Evolutionary conservation across 2,888 invertebrate genomes (phyloP), one percentile per base, ranked within the genome.

Genomic region (Unio pictorum): DNA sequence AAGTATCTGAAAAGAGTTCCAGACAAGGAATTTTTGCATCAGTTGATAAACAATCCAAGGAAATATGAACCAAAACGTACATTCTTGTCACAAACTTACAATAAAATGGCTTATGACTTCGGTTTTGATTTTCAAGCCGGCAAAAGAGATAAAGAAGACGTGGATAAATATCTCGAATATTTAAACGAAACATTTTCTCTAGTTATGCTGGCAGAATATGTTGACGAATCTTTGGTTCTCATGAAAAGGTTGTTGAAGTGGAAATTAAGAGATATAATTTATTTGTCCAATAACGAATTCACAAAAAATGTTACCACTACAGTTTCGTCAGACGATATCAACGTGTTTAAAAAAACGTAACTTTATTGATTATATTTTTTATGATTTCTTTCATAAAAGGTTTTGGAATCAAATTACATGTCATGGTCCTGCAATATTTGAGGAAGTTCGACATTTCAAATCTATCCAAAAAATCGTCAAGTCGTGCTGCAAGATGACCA

Each of bases 171-270:
- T 54, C n/a, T 68, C 15, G n/a, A 63, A 55, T 28, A 68, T n/a
- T 4, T 64, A 8, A 30, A 7, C 28, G 23, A 59, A 8, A 68
- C 18, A 34, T 68, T 68, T 23, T 45, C 63, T 30, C 20, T 68
- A 55, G 68, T 68, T 20, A 63, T 68, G 59, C 26, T 64, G 34
- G 64, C 59, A 6, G 68, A 68, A 64, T 17, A 55, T 20, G 58
- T 68, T 64, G 64, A 68, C 20, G 64, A 68, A 54, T 69, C 69
- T 30, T 61, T 69, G 15, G 45, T 69, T 11, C 59, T 69, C 11
- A 30, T 68, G 30, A 68, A 68, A 28, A 34, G 68, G 11, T 55
- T 55, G 8, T 20, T 68, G 20, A 26, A 64, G 11, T 68, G 68
- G 68, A 54, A 57, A 23, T 57, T 63, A 15, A 59, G 58, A 28